Percentiles rank a stretch among this genome's conserved stretches.
phyloP scores from a whole-genome alignment of 2,888 invertebrate species.

The Mimas tiliae region DNA sequence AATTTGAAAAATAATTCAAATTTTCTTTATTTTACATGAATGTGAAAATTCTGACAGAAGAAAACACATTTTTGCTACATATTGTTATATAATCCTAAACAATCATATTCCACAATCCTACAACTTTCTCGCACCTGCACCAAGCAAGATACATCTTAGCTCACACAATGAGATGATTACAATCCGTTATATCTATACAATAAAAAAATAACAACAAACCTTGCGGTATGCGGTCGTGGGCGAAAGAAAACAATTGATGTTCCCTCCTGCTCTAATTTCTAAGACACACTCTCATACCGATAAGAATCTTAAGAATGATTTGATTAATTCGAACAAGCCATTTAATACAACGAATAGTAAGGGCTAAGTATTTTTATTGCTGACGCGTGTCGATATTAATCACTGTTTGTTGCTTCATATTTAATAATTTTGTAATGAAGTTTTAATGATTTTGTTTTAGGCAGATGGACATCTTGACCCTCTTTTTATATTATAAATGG shows the following conservation, averaged over 20 bases:
- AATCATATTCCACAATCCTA: constrained; percentile 5
- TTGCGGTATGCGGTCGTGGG: constrained; percentile 72
- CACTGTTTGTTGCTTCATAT: constrained; percentile 56
- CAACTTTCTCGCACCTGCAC: constrained; percentile 55
- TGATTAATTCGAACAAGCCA: constrained; percentile 81
- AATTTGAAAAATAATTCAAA: too few species aligned
- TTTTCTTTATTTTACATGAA: too few species aligned
- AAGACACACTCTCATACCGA: constrained; percentile 68
- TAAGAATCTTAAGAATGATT: constrained; percentile 75
- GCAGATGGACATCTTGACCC: constrained; percentile 31
- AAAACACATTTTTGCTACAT: background rate
- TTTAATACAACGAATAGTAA: constrained; percentile 69
- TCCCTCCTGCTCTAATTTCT: constrained; percentile 82
- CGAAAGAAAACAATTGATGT: constrained; percentile 81
- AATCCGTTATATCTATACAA: constrained; percentile 79
- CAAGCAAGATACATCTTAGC: constrained; percentile 68
- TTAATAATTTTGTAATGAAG: constrained; percentile 78
- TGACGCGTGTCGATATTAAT: constrained; percentile 82
- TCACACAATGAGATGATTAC: constrained; percentile 84
- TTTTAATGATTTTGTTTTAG: constrained; percentile 61
- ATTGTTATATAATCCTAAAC: background rate
- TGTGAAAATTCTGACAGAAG: too few species aligned
- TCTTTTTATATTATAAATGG: constrained; percentile 31
- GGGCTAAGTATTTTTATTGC: constrained; percentile 76
- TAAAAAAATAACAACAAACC: constrained; percentile 71